Percentiles rank a stretch among this genome's conserved stretches.
These are phyloP conservation scores for Xestia rhomboidea DNA, from an alignment of 2,888 invertebrate species.

Conservation along the genomic window DNA sequence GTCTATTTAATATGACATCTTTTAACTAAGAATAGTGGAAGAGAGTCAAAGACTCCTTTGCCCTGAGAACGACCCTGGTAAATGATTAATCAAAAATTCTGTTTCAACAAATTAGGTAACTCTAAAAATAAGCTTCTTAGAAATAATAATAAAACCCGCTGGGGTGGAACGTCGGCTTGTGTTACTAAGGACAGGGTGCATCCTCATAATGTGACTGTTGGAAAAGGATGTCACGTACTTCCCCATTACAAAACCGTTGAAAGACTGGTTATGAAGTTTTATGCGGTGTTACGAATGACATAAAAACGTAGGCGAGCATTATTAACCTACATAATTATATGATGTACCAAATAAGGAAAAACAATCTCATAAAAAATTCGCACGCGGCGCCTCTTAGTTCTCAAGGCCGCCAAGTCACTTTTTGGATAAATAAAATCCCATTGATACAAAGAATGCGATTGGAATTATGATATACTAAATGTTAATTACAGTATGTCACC, in stretches of 20 bases:
- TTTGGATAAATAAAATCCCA: constrained; percentile 24
- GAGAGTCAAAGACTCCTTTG: not conserved
- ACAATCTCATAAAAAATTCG: constrained; percentile 20
- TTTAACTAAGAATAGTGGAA: not conserved
- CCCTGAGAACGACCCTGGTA: not conserved
- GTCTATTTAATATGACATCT: not conserved
- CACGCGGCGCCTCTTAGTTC: constrained; percentile 23
- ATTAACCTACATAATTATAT: constrained; percentile 7
- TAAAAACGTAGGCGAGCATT: not conserved
- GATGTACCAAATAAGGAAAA: constrained; percentile 15
- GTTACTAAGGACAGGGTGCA: not conserved
- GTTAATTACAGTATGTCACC: constrained; percentile 50
- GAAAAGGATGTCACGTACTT: not conserved
- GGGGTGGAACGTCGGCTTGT: not conserved
- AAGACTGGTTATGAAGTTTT: not conserved
- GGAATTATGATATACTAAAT: constrained; percentile 41
- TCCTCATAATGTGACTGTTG: not conserved
- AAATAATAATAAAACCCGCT: not conserved
- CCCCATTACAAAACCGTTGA: constrained; percentile 9
- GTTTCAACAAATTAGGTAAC: not conserved
- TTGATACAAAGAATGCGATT: constrained; percentile 32
- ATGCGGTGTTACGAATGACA: not conserved
- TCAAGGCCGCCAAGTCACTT: constrained; percentile 55
- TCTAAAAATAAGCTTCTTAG: not conserved
- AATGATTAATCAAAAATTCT: not conserved